Base-by-base conservation (phyloP, 2,113 vertebrate species). In the Syngnathus floridae region DNA sequence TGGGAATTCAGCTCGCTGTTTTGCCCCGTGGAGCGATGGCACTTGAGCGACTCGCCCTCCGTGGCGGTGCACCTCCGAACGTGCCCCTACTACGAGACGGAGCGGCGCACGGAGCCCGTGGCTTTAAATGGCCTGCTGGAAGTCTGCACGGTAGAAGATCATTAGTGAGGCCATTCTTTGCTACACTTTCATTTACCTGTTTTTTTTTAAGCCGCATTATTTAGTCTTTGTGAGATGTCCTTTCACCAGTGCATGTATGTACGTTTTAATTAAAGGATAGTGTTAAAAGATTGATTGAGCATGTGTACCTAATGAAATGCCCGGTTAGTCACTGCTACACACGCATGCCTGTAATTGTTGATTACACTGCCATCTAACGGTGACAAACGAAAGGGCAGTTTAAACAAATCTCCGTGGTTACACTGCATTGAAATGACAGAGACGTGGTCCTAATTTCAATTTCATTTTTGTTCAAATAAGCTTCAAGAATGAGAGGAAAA, bases 1-100 rank as follows among this genome's bases (percentile, higher is more conserved):
- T 97, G 95, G 95, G 90, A 92, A 71, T 97, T 95, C 90, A 97
- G 95, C 88, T 91, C 90, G 78, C 76, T 91, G 38, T 95, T 97
- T 87, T 93, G 93, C 71, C 79, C 83, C 4, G 91, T 97, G 71
- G 84, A 92, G 78, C 84, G 67, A 56, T 96, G 95, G 95, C 86
- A 90, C 78, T 88, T 86, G 82, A 86, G 81, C 49, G 76, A 92
- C 0, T 37, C 82, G 17, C 69, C 78, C 0, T 90, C 93, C 76
- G 94, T 98, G 92, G 90, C 95, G 0, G 90, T 95, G 57, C 95
- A 98, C 82, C 90, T 98, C 85, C 92, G 91, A 84, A 67, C 72
- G 68, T 98, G 95, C 79, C 90, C 92, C 26, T 96, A 93, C 87
- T 94, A 96, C 68, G 58, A 90, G 66, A 89, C 76, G 35, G 91